Evolutionary conservation across 1,140 invertebrate species (phyloP), one percentile per base, ranked within the genome.

Genomic region (Episyrphus balteatus): DNA sequence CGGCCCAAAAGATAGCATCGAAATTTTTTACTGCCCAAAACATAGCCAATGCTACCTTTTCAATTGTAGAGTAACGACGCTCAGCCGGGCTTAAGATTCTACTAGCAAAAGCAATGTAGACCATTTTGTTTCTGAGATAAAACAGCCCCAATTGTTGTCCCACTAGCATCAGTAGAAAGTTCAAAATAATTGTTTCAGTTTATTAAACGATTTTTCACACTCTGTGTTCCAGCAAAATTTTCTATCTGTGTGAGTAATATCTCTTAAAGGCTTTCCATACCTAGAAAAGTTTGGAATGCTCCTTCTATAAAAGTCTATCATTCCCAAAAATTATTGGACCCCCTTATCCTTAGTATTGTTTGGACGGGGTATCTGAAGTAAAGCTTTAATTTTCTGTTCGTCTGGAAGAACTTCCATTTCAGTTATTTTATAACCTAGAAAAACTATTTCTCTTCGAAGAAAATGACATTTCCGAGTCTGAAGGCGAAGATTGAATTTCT

Each of bases 41-140:
- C 18, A 74, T 64, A 11, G 61, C 68, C 2, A 71, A 54, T 11
- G 59, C 49, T 51, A 74, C 70, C 42, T 70, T 72, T 50, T 75
- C 69, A 19, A 71, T 72, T 73, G 59, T 9, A 61, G 53, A 21
- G 46, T 43, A 21, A 51, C 66, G 66, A 43, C 31, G 50, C 57
- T 74, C 69, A 6, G 59, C 55, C 37, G 55, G 46, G 49, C 44
- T 61, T 10, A 64, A 40, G 2, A 55, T 54, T 44, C 56, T 56
- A 8, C 57, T 65, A 5, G 63, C 66, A 52, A 62, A 70, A 13
- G 51, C 51, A 5, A 64, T 52, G 11, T n/a, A 55, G 17, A 7
- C 48, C 53, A 30, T 52, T 36, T 3, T 43, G 31, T 36, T 57
- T 42, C 52, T 68, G 62, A 6, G 62, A 21, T 15, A 68, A 36